Evolutionary conservation across 2,113 vertebrate genomes (phyloP), one percentile per base, ranked within the genome.

Genomic region (Oxyura jamaicensis): DNA sequence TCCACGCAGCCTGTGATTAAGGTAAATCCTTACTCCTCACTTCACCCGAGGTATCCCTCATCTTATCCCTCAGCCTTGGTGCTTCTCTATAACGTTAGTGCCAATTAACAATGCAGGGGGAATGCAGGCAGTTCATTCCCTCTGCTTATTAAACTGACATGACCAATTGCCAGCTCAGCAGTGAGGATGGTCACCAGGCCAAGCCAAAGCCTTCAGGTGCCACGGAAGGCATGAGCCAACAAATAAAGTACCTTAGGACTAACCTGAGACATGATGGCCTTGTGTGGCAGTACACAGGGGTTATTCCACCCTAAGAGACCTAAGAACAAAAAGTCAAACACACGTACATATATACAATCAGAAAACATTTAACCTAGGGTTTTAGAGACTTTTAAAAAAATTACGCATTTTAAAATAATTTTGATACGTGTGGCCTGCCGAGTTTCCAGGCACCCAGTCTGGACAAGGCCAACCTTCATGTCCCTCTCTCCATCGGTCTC

Each of bases 381-480:
- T 83, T 44, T 0, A 62, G 50, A 81, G 42, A 66, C 21, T 90
- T 92, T 42, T 13, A 8, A 35, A 94, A 97, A 96, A 95, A 95
- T 92, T 95, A 76, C 29, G 62, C 28, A 11, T 55, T 92, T 67
- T 5, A 88, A 90, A 93, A 91, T 69, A 19, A 41, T 28, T 35
- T 2, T 19, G 58, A 66, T 20, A 35, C 1, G 0, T 8, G 18
- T 18, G 46, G 52, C 53, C 79, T 77, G 83, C 42, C 44, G 80
- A 63, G 68, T 4, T 73, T 33, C 67, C 82, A 59, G 46, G 65
- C 72, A 46, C 5, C 84, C 75, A 74, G 71, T 62, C 48, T 29
- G 62, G 66, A 72, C 44, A 0, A 14, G 69, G 74, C 65, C 69
- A 78, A 26, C 71, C 35, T 28, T 66, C 16, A 35, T 62, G 33